Evolutionary conservation across 2,888 invertebrate genomes (phyloP).

Genomic region (Nymphalis c-album): DNA sequence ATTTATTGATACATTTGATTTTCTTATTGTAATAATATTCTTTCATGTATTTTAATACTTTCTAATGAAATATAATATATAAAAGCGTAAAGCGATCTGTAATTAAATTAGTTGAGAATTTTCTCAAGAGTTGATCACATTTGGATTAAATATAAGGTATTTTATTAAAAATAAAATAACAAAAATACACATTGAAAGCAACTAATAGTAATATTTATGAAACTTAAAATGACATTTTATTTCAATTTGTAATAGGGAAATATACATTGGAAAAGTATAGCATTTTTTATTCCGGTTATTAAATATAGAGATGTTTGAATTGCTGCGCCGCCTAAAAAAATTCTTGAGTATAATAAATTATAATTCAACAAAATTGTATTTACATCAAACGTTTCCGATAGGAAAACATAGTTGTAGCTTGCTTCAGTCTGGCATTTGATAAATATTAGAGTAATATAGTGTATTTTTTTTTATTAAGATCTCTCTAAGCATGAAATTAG

Average conservation of each 20-base stretch:
- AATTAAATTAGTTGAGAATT: conserved; percentile 9
- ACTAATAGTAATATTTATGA: conserved; percentile 13
- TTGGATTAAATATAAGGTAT: too few species aligned
- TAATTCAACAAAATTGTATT: not conserved
- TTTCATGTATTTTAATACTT: not conserved
- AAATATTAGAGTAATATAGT: not conserved
- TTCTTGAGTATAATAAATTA: too few species aligned
- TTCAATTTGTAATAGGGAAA: conserved; percentile 16
- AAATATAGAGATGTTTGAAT: conserved; percentile 9
- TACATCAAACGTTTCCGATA: not conserved
- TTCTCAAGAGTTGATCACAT: conserved; percentile 8
- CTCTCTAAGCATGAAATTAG: too few species aligned
- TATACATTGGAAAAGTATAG: conserved; percentile 4
- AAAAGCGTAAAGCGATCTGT: conserved; percentile 8
- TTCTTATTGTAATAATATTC: too few species aligned
- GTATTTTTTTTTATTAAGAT: too few species aligned
- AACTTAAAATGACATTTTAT: conserved; percentile 3
- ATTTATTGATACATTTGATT: too few species aligned
- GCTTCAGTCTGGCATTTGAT: not conserved
- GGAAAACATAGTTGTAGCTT: not conserved
- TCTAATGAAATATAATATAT: conserved; percentile 7
- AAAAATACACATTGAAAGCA: conserved; percentile 11
- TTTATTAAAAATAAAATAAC: too few species aligned
- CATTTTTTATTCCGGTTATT: conserved; percentile 9
- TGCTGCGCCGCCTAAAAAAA: conserved; percentile 6